A percentile compares a stretch with the other conserved stretches of the same genome.
Evolutionary conservation across 2,113 vertebrate species (phyloP).

Genomic region (Psilopogon haemacephalus): DNA sequence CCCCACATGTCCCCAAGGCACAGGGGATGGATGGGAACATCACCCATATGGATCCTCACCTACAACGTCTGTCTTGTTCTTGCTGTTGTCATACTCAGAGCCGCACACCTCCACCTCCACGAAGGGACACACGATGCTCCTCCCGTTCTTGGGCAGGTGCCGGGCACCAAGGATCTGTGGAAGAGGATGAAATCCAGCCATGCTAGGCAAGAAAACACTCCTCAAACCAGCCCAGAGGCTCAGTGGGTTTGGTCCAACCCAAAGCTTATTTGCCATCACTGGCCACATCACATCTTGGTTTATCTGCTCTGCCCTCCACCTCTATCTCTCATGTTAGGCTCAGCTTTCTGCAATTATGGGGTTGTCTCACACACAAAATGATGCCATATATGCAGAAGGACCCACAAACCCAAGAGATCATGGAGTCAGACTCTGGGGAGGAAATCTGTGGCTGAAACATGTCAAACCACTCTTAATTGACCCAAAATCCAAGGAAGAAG

Average conservation of each 20-base stretch:
- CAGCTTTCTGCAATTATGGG: not conserved
- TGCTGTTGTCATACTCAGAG: slow-evolving; percentile 83
- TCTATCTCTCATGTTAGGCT: not conserved
- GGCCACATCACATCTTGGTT: not conserved
- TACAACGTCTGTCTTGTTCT: slow-evolving; percentile 84
- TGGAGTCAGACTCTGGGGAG: not conserved
- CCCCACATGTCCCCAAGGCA: accelerated
- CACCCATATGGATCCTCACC: slow-evolving; percentile 17
- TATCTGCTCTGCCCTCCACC: not conserved
- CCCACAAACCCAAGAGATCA: not conserved
- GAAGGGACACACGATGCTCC: slow-evolving; percentile 87
- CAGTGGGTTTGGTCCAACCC: not conserved
- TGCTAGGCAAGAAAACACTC: not conserved
- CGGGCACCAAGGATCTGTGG: slow-evolving; percentile 82
- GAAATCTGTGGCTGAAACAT: not conserved
- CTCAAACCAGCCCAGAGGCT: not conserved
- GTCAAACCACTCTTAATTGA: accelerated
- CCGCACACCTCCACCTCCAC: slow-evolving; percentile 87
- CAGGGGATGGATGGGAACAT: not conserved
- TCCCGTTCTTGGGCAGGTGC: slow-evolving; percentile 85
- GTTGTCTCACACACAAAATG: not conserved
- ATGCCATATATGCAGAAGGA: accelerated
- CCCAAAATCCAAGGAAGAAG: not conserved
- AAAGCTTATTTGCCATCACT: not conserved
- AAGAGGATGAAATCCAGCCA: not conserved